Evolutionary conservation across 1,140 invertebrate species (phyloP), one percentile per base, ranked within the genome.

Genomic region (Caerostris extrusa): DNA sequence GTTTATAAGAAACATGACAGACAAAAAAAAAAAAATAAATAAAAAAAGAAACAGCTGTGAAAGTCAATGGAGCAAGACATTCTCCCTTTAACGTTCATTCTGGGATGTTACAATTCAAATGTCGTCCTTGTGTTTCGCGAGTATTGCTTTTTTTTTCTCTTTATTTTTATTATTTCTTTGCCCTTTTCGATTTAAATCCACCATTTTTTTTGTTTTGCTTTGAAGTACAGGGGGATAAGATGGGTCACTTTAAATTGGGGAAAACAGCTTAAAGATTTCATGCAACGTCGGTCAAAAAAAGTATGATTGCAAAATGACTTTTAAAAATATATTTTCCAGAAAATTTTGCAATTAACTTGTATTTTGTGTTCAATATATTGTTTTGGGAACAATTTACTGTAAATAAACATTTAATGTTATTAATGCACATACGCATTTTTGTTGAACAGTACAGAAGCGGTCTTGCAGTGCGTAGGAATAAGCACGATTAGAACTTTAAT

Each of bases 11-110:
- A 34, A 34, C 34, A 34, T 34, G 34, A 34, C 34, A 1, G 34
- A n/a, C 8, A 8, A 4, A 12, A 14, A 77, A 50, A 77, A 77
- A 50, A 0, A 71, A 19, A 77, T 8, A 50, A 5, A 8, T 50
- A 77, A 58, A 83, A 19, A 83, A 4, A n/a, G 14, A 4, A n/a
- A 5, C 53, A n/a, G 82, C 56, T 83, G 82, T 58, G 3, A 57
- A 83, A 83, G 82, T 83, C 82, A 83, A 83, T 83, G 82, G 56
- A 56, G 56, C 82, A 58, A 56, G 56, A 57, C 57, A 14, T 83
- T 83, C 17, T 17, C 56, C 14, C 17, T 83, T 5, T 83, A 57
- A 14, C 17, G 0, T 57, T 19, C 56, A 14, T 83, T 83, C 81
- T 3, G 53, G 12, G 56, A 17, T 82, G 82, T 83, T 57, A 19